phyloP scores from a whole-genome alignment of 2,888 invertebrate genomes.

The Amphipyra tragopoginis region DNA sequence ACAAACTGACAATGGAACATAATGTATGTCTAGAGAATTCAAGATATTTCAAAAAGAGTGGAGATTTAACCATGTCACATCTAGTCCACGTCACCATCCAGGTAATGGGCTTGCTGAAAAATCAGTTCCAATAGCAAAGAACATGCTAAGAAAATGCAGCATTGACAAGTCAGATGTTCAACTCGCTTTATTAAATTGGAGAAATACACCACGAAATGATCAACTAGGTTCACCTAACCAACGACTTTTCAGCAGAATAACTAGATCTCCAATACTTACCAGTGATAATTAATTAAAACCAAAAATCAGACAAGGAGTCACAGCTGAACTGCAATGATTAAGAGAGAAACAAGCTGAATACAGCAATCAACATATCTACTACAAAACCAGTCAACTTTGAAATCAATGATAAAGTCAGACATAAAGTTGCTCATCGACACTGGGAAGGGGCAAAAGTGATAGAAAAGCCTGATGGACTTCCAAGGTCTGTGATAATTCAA shows the following conservation, averaged over 20 bases:
- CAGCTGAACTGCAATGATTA: slow-evolving; percentile 21
- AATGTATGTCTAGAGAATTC: slow-evolving; percentile 32
- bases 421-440: slow-evolving; percentile 11
- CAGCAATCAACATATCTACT: slow-evolving; percentile 22
- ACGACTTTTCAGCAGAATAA: slow-evolving; percentile 45
- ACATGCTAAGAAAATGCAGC: slow-evolving; percentile 11
- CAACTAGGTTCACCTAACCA: slow-evolving; percentile 19
- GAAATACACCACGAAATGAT: slow-evolving; percentile 42
- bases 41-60: slow-evolving; percentile 35
- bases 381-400: not conserved
- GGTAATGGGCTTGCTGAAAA: slow-evolving; percentile 19
- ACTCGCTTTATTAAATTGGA: slow-evolving; percentile 38
- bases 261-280: slow-evolving; percentile 36
- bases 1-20: slow-evolving; percentile 31
- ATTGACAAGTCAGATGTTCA: slow-evolving; percentile 36
- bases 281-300: slow-evolving; percentile 13
- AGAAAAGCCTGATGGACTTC: slow-evolving; percentile 8
- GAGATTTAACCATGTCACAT: slow-evolving; percentile 42
- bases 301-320: slow-evolving; percentile 15
- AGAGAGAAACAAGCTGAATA: slow-evolving; percentile 20
- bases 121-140: slow-evolving; percentile 12
- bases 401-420: slow-evolving; percentile 6
- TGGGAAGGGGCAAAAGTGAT: slow-evolving; percentile 7
- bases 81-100: slow-evolving; percentile 34
- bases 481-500: slow-evolving; percentile 12